These are phyloP conservation scores for Coryphaenoides rupestris DNA, from an alignment of 2,113 vertebrate genomes.

Conservation along the genomic window DNA sequence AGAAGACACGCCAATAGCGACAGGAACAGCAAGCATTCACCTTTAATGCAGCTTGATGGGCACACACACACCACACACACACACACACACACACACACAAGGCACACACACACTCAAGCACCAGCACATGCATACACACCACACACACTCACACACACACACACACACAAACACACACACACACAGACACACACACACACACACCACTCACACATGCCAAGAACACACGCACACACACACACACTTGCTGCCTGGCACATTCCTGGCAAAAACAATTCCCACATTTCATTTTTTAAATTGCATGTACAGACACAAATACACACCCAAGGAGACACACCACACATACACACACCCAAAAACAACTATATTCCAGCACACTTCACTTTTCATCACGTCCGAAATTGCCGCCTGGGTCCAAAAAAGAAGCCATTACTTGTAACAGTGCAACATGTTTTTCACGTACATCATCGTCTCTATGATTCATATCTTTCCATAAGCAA, in stretches of 20 bases:
- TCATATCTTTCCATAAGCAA: constrained; percentile 12
- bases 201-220: constrained; percentile 32
- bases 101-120: constrained; percentile 21
- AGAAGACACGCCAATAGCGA: constrained; percentile 37
- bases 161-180: background rate
- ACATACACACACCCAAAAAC: constrained; percentile 24
- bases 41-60: constrained; percentile 61
- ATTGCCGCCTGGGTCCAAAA: constrained; percentile 45
- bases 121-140: background rate
- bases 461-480: constrained; percentile 18
- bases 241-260: background rate
- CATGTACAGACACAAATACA: constrained; percentile 1
- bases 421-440: too few species aligned
- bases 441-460: constrained; percentile 19
- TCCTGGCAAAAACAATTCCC: background rate
- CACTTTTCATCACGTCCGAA: constrained; percentile 17
- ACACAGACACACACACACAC: constrained; percentile 16
- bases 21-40: constrained; percentile 51
- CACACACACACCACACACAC: constrained; percentile 6
- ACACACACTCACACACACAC: constrained; percentile 18
- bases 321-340: constrained; percentile 7
- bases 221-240: constrained; percentile 7
- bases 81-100: constrained; percentile 14
- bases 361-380: constrained; percentile 38
- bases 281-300: background rate